phyloP scores from a whole-genome alignment of 2,113 vertebrate genomes.

The Sarotherodon lohbergeri region DNA sequence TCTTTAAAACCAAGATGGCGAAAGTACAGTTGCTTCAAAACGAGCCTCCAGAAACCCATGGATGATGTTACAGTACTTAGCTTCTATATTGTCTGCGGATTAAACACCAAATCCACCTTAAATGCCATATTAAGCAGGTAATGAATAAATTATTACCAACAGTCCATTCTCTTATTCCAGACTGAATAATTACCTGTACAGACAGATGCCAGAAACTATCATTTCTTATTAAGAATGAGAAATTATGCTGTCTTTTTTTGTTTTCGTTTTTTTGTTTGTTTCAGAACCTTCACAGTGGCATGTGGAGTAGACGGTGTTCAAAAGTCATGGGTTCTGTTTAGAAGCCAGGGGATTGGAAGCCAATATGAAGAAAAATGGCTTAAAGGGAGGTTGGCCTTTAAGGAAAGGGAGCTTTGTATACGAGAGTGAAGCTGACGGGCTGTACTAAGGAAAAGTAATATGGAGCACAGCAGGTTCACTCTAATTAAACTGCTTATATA shows the following conservation, averaged over 20 bases:
- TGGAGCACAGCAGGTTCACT: background rate
- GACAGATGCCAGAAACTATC: rapidly evolving
- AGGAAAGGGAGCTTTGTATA: background rate
- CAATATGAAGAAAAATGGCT: background rate
- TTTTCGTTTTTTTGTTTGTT: rapidly evolving
- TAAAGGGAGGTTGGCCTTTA: background rate
- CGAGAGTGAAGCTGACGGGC: background rate
- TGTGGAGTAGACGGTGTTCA: background rate
- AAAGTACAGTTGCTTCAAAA: background rate
- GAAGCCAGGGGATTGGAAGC: background rate
- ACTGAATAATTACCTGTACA: background rate
- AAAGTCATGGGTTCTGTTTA: background rate
- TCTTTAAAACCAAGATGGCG: background rate
- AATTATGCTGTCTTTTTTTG: background rate
- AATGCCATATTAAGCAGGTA: background rate
- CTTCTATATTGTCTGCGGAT: rapidly evolving
- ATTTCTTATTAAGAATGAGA: background rate
- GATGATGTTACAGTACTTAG: rapidly evolving
- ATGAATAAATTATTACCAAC: background rate
- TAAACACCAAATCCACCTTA: background rate
- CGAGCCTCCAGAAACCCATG: background rate
- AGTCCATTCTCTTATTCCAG: background rate
- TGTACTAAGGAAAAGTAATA: background rate
- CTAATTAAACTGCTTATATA: background rate
- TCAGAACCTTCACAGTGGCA: background rate